Evolutionary conservation across 1,140 invertebrate species (phyloP), one percentile per base, ranked within the genome.

Genomic region (Drosophila ficusphila): DNA sequence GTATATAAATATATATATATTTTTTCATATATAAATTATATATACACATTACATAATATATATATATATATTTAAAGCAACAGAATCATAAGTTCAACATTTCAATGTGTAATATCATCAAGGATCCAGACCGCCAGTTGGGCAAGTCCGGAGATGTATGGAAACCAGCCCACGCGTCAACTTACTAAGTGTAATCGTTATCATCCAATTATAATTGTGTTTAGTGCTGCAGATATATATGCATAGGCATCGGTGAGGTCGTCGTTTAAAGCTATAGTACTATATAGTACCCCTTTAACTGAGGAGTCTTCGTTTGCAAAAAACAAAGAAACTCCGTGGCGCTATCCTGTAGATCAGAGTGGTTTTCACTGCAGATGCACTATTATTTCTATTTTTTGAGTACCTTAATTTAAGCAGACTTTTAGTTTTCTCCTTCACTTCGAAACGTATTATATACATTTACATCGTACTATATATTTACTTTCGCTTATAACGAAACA

Each of bases 371-470:
- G 52, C 52, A 74, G 52, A 67, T 85, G 69, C 42, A 64, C 38
- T 36, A 75, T 53, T 41, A 56, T 52, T 71, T 65, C 36, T 72
- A 65, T 81, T 69, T 69, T 69, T 68, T 69, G 25, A 76, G 62
- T 69, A 70, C 75, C 47, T 69, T 60, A 81, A 38, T 51, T 47
- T 65, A 67, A 64, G 71, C 69, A 57, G 44, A 33, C 72, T 53
- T 74, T 70, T 77, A 88, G 77, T 67, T 72, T 51, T 88, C 61
- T 74, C 76, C 21, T 31, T 52, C 76, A 88, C 73, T 76, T 86
- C 68, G 41, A 77, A 79, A 68, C 79, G 79, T 85, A 85, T 85
- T 83, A 78, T 83, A 83, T 64, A 75, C 57, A 67, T 70, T 41
- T 41, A 53, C 51, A 71, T 74, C 75, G 62, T 78, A 78, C 62